These are phyloP conservation scores for Astreopora myriophthalma DNA, from an alignment of 64 coral and sea anemone species.

Conservation along the genomic window DNA sequence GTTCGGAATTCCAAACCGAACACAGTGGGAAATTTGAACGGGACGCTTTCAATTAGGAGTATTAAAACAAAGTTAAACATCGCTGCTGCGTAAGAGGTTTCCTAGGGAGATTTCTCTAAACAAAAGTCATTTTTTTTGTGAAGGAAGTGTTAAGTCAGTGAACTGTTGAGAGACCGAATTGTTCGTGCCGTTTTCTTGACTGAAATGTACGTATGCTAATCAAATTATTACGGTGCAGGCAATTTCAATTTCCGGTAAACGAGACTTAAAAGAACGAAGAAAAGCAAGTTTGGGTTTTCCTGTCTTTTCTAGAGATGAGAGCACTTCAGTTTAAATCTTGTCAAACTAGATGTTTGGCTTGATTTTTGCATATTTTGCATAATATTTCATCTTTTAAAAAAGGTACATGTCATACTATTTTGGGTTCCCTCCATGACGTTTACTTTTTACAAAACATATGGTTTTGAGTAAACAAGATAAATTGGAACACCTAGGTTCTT, in stretches of 20 bases:
- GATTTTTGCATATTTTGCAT: not conserved
- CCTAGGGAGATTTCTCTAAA: not conserved
- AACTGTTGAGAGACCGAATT: not conserved
- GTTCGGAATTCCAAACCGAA: slow-evolving; percentile 17
- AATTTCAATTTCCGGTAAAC: not conserved
- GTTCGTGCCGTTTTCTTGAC: not conserved
- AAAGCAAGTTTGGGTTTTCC: not conserved
- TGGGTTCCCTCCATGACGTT: not conserved
- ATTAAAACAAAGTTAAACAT: not conserved
- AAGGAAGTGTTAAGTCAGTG: not conserved
- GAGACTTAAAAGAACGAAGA: not conserved
- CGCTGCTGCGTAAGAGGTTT: not conserved
- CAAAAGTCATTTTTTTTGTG: not conserved
- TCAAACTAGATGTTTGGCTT: not conserved
- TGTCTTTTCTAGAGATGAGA: not conserved
- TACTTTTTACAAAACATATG: not conserved
- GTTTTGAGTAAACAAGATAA: slow-evolving; percentile 30
- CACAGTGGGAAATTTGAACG: slow-evolving; percentile 3
- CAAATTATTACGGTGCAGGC: not conserved
- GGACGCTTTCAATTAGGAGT: not conserved
- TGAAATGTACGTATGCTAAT: not conserved
- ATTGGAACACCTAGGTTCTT: not conserved
- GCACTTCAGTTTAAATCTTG: not conserved
- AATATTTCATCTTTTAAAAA: not conserved
- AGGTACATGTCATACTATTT: too few species aligned